Evolutionary conservation across 2,888 invertebrate species (phyloP).

Genomic region (Fragum fragum): DNA sequence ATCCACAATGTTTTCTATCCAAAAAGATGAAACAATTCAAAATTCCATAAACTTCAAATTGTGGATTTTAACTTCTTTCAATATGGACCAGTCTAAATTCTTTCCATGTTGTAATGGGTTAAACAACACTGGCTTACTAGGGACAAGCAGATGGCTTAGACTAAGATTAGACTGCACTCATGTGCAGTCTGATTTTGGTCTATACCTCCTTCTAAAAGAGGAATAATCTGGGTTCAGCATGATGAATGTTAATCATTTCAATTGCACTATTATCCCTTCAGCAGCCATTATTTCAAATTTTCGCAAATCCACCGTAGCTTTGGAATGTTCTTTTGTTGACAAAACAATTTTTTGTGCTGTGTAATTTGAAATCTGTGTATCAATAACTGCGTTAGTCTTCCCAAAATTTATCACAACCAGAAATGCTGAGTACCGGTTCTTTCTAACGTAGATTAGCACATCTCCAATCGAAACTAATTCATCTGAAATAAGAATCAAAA

Average conservation of each 20-base stretch:
- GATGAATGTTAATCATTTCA: background rate
- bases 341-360: background rate
- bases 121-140: no score
- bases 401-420: constrained; percentile 81
- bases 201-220: no score
- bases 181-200: no score
- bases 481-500: constrained; percentile 5
- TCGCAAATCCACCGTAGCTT: background rate
- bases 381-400: background rate
- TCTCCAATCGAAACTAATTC: constrained; percentile 40
- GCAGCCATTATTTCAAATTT: background rate
- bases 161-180: no score
- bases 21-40: no score
- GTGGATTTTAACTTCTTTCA: no score
- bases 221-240: no score
- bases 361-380: background rate
- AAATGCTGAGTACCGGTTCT: constrained; percentile 56
- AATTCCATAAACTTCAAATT: no score
- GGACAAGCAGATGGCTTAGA: no score
- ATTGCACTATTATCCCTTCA: constrained; percentile 7
- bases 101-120: no score
- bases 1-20: no score
- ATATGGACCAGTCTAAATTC: no score
- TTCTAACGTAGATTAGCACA: constrained; percentile 74
- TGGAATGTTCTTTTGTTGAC: background rate